Evolutionary conservation across 2,888 invertebrate genomes (phyloP), one percentile per base, ranked within the genome.

Genomic region (Drosophila birchii): DNA sequence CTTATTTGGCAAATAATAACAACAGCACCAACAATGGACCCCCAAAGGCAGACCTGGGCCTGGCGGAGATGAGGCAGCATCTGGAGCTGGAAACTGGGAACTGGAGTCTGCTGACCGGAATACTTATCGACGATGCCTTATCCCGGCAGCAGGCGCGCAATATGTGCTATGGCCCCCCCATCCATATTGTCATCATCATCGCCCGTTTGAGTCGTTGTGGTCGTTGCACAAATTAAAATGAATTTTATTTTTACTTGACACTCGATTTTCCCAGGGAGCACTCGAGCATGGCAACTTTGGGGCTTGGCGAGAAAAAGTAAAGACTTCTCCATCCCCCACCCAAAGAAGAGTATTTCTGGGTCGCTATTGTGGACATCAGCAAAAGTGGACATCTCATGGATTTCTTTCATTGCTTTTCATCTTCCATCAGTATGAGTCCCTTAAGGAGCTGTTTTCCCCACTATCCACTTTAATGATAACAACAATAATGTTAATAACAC

Each of bases 1-100:
- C 62, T 86, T 86, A 86, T 88, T 84, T 80, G 86, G 68, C 80
- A 84, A 84, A 83, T 82, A 84, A 86, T 83, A 88, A 88, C 86
- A 86, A 83, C 75, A 71, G 69, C 74, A 80, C 71, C 76, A 66
- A 80, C 81, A 81, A 72, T 60, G 72, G 49, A 12, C 14, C 12
- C 20, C 16, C 23, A 32, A 39, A 43, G 60, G 23, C 62, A 63
- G 20, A 29, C 45, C n/a, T n/a, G 32, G 32, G 32, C 12, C 23
- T 14, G 14, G 29, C 38, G 53, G 29, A 44, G 53, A 36, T 60
- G 53, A 55, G 38, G 45, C 29, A 7, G 72, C 34, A 23, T 39
- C 54, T 58, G 41, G 44, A 68, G 51, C 45, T 44, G 53, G 38
- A 62, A 62, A 34, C 12, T 20, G 66, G 23, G 20, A 56, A 41